Conservation (phyloP, 2,113 vertebrate genomes). For the Cyrtonyx montezumae region DNA sequence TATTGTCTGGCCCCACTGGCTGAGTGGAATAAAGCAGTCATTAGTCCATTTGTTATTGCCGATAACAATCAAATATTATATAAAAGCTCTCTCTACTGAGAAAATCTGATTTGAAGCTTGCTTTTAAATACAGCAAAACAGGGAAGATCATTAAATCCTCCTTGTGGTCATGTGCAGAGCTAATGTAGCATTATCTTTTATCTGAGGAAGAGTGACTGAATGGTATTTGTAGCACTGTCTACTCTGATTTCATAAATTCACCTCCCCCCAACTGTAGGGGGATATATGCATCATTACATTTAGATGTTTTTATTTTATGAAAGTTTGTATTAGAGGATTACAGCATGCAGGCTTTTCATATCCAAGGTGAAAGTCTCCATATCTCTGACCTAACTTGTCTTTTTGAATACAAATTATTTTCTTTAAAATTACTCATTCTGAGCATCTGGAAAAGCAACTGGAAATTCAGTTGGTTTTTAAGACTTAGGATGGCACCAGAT, state of each 20-base stretch:
- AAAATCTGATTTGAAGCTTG: background rate
- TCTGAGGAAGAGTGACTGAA: background rate
- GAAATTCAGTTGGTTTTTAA: too few species aligned
- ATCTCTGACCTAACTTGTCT: background rate
- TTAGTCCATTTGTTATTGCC: background rate
- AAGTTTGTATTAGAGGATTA: background rate
- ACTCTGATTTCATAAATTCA: background rate
- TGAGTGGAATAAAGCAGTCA: background rate
- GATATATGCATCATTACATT: background rate
- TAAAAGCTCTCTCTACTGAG: background rate
- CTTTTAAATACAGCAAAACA: background rate
- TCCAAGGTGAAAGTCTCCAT: background rate
- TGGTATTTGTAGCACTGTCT: background rate
- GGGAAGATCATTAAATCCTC: background rate
- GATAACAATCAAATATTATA: background rate
- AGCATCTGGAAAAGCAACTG: too few species aligned
- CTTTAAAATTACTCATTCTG: too few species aligned
- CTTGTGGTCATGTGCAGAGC: background rate
- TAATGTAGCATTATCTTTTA: background rate
- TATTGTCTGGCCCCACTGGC: background rate
- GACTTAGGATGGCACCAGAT: too few species aligned
- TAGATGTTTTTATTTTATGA: background rate
- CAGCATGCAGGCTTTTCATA: background rate
- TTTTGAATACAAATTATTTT: background rate
- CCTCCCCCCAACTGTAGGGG: background rate